Percentiles rank a stretch among this genome's conserved stretches.
Conservation (phyloP, 2,113 vertebrate genomes). For the Trogon surrucura region DNA sequence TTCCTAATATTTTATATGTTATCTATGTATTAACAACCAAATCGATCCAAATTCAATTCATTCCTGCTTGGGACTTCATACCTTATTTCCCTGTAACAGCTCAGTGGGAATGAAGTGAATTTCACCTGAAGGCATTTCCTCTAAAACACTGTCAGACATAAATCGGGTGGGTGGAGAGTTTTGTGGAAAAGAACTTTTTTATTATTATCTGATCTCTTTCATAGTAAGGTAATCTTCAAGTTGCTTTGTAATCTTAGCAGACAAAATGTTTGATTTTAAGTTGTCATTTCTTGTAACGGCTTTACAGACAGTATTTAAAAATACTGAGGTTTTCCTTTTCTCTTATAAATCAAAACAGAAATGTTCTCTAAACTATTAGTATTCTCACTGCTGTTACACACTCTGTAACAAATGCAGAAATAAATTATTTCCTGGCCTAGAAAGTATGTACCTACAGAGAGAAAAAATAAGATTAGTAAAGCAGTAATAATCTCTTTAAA, state of each 20-base stretch:
- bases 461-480: neutral
- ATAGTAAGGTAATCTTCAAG: neutral
- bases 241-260: neutral
- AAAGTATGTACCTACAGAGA: neutral
- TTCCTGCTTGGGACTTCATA: neutral
- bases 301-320: conserved; percentile 16
- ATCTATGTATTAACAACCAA: neutral
- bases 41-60: neutral
- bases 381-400: neutral
- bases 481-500: conserved; percentile 57
- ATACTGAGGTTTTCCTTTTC: neutral
- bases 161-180: neutral
- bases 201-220: neutral
- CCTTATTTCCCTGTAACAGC: neutral
- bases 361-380: neutral
- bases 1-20: neutral
- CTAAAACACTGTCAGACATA: neutral
- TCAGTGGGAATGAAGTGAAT: neutral
- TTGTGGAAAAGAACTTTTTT: neutral
- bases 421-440: conserved; percentile 1
- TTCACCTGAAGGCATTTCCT: neutral
- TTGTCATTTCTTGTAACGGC: neutral
- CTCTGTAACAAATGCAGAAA: conserved; percentile 8
- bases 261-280: neutral
- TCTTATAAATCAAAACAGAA: conserved; percentile 28